Base-by-base conservation (phyloP, 1,140 invertebrate genomes). In the Drosophila kikkawai region DNA sequence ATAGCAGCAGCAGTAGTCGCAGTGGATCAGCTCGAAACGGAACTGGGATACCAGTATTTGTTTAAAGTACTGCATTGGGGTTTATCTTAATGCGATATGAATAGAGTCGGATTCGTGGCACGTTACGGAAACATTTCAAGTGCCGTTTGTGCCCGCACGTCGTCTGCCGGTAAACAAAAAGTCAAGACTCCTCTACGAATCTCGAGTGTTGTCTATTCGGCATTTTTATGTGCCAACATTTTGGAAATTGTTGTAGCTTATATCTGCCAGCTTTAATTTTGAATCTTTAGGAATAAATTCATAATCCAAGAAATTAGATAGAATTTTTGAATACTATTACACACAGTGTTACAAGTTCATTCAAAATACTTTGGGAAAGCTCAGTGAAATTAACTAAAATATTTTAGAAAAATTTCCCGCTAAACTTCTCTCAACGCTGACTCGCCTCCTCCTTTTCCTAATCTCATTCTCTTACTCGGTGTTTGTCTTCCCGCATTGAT, bases 41-140 rank as follows among this genome's bases (percentile, higher is more conserved):
- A 55, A 58, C 47, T 26, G 50, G 36, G 37, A 41, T 48, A 19
- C 41, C 61, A 66, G 59, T 65, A 71, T 79, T 79, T 70, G 75
- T 70, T 65, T 47, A 71, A 79, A 79, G 76, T 79, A 79, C 76
- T 79, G 76, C 76, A 79, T 79, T 71, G 64, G 39, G 26, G 47
- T 65, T 79, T 79, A 79, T 79, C 76, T 70, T 63, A 70, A 59
- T 65, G 59, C 55, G 37, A 71, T 79, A 79, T 59, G n/a, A 45
- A 22, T 39, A 15, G 47, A 19, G 17, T 37, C n/a, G 22, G 60
- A 58, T 58, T 41, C 41, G 42, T 67, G 74, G 45, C 74, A 75
- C 71, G 53, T 75, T 56, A 75, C 58, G 71, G 68, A 75, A 75
- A 75, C 53, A 57, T 66, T 48, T 48, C 37, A 53, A 48, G 36